Conservation (phyloP, 2,888 invertebrate genomes). For the Lissocephala sabroskyi region DNA sequence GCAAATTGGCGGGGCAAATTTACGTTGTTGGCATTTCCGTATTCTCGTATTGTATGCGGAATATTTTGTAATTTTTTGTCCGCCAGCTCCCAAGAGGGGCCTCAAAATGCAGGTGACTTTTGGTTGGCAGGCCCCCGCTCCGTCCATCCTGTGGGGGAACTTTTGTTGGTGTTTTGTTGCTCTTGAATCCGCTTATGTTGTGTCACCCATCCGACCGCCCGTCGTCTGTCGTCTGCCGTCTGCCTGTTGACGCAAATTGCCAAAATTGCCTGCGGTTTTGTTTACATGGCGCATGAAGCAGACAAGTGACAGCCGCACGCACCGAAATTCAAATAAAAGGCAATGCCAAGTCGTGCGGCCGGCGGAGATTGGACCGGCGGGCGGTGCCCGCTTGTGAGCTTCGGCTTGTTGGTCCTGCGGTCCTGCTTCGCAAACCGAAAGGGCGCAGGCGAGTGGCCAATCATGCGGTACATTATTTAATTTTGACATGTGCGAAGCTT, state of each 20-base stretch:
- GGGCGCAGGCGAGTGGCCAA: slow-evolving; percentile 41
- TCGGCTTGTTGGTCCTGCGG: no score
- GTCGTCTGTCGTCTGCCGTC: no score
- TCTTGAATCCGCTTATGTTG: no score
- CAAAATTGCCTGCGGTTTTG: slow-evolving; percentile 66
- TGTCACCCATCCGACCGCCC: no score
- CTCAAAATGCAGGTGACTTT: no score
- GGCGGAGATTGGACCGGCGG: no score
- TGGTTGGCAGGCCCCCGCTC: no score
- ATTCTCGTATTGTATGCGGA: slow-evolving; percentile 18
- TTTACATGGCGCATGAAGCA: slow-evolving; percentile 64
- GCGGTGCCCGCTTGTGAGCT: no score
- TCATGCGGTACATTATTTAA: slow-evolving; percentile 65
- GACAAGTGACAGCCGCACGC: slow-evolving; percentile 67
- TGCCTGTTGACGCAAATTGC: slow-evolving; percentile 64
- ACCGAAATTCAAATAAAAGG: slow-evolving; percentile 63
- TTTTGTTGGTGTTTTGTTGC: neutral
- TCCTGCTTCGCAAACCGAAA: no score
- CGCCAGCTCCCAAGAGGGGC: no score
- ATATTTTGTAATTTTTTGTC: slow-evolving; percentile 25
- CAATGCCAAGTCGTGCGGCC: slow-evolving; percentile 47
- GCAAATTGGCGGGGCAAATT: slow-evolving; percentile 6
- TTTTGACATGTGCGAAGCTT: slow-evolving; percentile 60
- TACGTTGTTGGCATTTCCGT: slow-evolving; percentile 3
- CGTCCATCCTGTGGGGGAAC: neutral